Evolutionary conservation across 2,888 invertebrate species (phyloP).

Genomic region (Timema podura): DNA sequence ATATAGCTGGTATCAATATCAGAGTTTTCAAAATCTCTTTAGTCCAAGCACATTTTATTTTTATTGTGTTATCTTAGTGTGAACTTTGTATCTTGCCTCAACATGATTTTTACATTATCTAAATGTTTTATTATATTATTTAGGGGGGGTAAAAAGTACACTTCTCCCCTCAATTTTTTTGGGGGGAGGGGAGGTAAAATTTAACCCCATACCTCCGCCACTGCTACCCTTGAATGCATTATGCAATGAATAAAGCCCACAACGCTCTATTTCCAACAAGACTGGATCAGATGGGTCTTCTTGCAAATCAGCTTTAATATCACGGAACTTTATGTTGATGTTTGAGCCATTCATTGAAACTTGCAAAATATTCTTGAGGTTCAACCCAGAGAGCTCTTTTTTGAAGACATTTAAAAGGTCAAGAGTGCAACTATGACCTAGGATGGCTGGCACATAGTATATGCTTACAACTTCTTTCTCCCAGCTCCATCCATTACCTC

Average conservation of each 20-base stretch:
- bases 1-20: no score
- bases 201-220: no score
- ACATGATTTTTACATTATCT: no score
- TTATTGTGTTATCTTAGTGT: no score
- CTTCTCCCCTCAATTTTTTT: no score
- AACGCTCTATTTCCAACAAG: background rate
- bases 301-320: conserved; percentile 1
- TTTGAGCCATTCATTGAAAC: background rate
- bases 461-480: background rate
- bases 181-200: no score
- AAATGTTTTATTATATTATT: no score
- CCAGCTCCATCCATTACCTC: background rate
- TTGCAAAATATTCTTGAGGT: background rate
- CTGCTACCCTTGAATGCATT: conserved; percentile 13
- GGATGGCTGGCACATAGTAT: background rate
- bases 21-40: no score
- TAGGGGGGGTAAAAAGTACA: no score
- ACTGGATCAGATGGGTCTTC: conserved; percentile 4
- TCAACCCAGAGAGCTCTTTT: background rate
- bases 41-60: no score
- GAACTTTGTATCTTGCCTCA: no score
- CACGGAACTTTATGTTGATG: background rate
- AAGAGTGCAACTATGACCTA: conserved; percentile 2
- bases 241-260: conserved; percentile 3
- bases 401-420: background rate